Percentiles rank a stretch among this genome's conserved stretches.
Evolutionary conservation across 2,797 vertebrate species (phyloP).

Genomic region (Acridotheres tristis): DNA sequence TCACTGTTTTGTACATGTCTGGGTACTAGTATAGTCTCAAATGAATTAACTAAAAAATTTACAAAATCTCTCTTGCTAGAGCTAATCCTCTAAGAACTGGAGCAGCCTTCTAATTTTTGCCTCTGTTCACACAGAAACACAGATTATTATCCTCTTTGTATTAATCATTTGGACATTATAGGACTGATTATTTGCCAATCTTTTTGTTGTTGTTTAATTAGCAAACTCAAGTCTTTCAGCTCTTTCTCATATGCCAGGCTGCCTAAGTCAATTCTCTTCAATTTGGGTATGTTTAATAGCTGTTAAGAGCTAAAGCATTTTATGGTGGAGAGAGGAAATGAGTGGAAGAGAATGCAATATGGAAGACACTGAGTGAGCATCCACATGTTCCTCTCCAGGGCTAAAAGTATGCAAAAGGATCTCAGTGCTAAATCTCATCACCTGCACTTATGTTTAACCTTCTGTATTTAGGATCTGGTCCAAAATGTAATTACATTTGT

Average conservation of each 20-base stretch:
- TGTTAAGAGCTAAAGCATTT: background rate
- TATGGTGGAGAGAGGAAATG: background rate
- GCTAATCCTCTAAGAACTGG: background rate
- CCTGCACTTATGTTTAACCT: accelerated
- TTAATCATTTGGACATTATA: background rate
- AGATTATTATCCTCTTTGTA: background rate
- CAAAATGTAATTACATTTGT: background rate
- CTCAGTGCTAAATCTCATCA: background rate
- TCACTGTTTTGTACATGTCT: background rate
- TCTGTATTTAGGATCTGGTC: background rate
- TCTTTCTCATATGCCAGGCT: background rate
- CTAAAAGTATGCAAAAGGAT: background rate
- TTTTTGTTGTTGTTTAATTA: background rate
- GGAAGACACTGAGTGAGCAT: background rate
- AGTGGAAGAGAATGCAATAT: background rate
- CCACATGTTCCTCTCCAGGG: background rate
- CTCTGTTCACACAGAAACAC: background rate
- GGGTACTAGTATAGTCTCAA: background rate
- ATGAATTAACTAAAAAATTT: background rate
- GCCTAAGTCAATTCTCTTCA: background rate
- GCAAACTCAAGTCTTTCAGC: background rate
- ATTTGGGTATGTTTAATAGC: background rate
- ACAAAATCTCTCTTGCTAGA: background rate
- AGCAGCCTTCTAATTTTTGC: background rate
- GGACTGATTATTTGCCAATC: background rate